Evolutionary conservation across 2,113 vertebrate genomes (phyloP), one percentile per base, ranked within the genome.

Genomic region (Tor tambroides): DNA sequence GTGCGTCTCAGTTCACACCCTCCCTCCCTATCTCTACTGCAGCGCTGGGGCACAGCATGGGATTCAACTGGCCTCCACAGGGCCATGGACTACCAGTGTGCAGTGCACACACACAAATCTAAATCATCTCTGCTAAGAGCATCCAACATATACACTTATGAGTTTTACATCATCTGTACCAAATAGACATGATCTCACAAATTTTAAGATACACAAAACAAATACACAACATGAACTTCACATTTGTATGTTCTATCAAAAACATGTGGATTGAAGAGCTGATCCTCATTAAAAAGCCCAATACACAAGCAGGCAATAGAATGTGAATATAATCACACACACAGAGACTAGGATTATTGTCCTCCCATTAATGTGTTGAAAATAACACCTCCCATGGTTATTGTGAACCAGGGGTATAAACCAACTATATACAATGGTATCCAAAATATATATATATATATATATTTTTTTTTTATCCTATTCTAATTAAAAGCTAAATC

Each of bases 1-100:
- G 95, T 92, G 94, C 94, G 95, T 96, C 96, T 96, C 95, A 95
- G 96, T 97, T 95, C 95, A 94, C 93, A 94, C 95, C 97, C 96
- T 96, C 96, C 96, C 92, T 91, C 91, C 89, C 94, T 95, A 95
- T 96, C 96, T 95, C 94, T 93, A 90, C 92, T 88, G 92, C 90
- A 87, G 88, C 83, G 82, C 83, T 80, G 80, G 59, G 88, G 59
- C 89, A 90, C 90, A 88, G 86, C 83, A 87, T 81, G 90, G 87
- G 83, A 83, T 88, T 74, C 86, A 51, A 54, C 26, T 71, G 80
- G 83, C 80, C 38, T 82, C 38, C 61, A 49, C 61, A 49, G 8
- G 77, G 35, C 83, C 83, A 56, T 26, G 83, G 83, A 87, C 78
- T 87, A 87, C 88, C 83, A 85, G 86, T 65, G 28, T 46, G 65